Base-by-base conservation (phyloP, 2,113 vertebrate species). In the Misgurnus anguillicaudatus region DNA sequence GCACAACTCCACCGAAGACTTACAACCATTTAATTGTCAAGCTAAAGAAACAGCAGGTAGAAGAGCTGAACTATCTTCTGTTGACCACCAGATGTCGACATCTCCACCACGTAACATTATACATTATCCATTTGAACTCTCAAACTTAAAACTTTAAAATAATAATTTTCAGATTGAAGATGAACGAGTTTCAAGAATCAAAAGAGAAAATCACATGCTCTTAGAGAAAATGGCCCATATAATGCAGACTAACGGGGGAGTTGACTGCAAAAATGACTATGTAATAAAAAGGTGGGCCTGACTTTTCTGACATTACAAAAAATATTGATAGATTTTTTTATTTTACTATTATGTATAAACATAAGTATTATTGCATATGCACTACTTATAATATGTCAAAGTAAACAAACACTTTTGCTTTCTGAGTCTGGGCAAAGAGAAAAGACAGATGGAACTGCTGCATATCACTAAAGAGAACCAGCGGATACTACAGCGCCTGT, bases 41-140 rank as follows among this genome's bases (percentile, higher is more conserved):
- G 17, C 74, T 89, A 60, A 93, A 92, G 87, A 93, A 90, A 65
- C 82, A 88, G 58, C 89, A 95, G 91, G 92, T 94, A 87, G 53
- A 17, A 51, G 14, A 11, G 31, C 55, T 16, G 55, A 75, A 36
- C 42, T 14, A 19, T 57, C 53, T 19, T 57, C 17, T 57, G 19
- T 57, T 57, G 53, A 53, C 42, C 60, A 53, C 41, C 16, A 75
- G 58, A 62, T 75, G 57, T 13, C 58, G 58, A 48, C 72, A 48
- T 62, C 31, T 62, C 41, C 13, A 9, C 21, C 8, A 8, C 14
- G 6, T 17, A 21, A 60, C 7, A 6, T 55, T 51, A 66, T 53
- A 9, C 19, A 31, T 47, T 11, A 53, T 9, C 5, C 62, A 21
- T 6, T 13, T n/a, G 6, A 17, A 11, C 19, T n/a, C 8, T n/a